These are phyloP conservation scores for Amphiprion ocellaris DNA, from an alignment of 2,113 vertebrate species.

Conservation along the genomic window DNA sequence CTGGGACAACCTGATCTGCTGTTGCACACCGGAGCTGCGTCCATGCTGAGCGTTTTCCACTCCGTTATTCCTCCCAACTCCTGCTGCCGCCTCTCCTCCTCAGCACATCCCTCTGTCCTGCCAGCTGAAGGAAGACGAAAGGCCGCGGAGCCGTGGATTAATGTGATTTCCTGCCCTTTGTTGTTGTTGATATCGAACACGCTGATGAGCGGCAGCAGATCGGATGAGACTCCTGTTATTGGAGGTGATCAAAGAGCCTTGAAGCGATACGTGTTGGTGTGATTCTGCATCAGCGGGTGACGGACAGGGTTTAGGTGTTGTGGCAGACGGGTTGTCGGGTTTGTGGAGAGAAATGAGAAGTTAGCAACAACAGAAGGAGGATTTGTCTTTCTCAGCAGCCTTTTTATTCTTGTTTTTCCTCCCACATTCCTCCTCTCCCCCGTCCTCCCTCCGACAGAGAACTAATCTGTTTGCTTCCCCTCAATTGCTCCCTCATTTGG, in stretches of 20 bases:
- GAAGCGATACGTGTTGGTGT: slow-evolving; percentile 31
- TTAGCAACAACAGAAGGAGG: slow-evolving; percentile 8
- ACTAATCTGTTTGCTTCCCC: slow-evolving; percentile 65
- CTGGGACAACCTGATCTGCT: slow-evolving; percentile 66
- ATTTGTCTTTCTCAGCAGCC: background rate
- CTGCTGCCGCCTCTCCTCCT: background rate
- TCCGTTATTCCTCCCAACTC: slow-evolving; percentile 26
- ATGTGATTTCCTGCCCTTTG: slow-evolving; percentile 43
- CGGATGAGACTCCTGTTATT: slow-evolving; percentile 42
- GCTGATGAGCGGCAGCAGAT: slow-evolving; percentile 40
- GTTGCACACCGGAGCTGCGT: slow-evolving; percentile 39
- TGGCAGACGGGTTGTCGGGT: slow-evolving; percentile 35
- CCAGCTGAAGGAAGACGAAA: slow-evolving; percentile 25
- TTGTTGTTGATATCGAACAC: slow-evolving; percentile 1
- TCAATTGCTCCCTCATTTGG: slow-evolving; percentile 53
- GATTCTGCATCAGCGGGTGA: slow-evolving; percentile 10
- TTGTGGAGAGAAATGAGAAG: slow-evolving; percentile 30
- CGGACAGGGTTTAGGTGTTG: slow-evolving; percentile 36
- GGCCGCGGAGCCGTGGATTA: slow-evolving; percentile 22
- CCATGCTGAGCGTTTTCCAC: slow-evolving; percentile 53
- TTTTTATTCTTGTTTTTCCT: too few relatives aligned
- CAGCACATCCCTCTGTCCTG: slow-evolving; percentile 20
- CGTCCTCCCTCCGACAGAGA: slow-evolving; percentile 29
- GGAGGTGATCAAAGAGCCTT: slow-evolving; percentile 48
- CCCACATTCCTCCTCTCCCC: slow-evolving; percentile 20